phyloP scores from a whole-genome alignment of 2,797 vertebrate genomes.

The Manis javanica region DNA sequence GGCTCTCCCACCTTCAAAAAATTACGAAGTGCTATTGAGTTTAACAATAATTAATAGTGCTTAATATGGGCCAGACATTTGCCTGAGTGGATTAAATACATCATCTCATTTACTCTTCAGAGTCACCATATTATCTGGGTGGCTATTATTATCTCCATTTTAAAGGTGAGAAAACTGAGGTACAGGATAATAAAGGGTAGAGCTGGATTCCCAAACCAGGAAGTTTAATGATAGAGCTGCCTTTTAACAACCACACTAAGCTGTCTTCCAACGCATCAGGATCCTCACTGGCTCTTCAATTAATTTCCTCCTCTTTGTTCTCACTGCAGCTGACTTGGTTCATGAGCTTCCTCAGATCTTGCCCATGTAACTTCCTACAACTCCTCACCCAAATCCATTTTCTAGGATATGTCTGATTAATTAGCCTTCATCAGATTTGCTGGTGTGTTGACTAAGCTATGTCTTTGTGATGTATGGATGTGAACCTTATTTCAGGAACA shows the following conservation, averaged over 20 bases:
- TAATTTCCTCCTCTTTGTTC: neutral
- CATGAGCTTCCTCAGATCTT: neutral
- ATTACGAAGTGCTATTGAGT: neutral
- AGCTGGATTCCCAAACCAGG: neutral
- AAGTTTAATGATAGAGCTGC: neutral
- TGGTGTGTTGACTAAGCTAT: neutral
- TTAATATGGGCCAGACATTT: neutral
- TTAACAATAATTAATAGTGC: neutral
- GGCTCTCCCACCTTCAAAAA: neutral
- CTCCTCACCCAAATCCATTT: neutral
- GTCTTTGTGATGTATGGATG: neutral
- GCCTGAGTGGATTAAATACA: neutral
- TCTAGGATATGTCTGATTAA: neutral
- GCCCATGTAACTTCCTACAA: neutral
- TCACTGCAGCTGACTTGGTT: neutral
- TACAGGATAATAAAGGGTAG: neutral
- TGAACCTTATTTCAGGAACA: conserved; percentile 2
- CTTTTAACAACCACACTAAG: neutral
- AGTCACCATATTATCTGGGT: neutral
- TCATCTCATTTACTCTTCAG: neutral
- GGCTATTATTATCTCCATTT: neutral
- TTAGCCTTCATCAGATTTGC: neutral
- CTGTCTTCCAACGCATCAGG: neutral
- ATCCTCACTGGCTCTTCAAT: neutral
- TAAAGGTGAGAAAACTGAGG: neutral